These are phyloP conservation scores for Amyelois transitella DNA, from an alignment of 1,140 invertebrate genomes.

Conservation along the genomic window DNA sequence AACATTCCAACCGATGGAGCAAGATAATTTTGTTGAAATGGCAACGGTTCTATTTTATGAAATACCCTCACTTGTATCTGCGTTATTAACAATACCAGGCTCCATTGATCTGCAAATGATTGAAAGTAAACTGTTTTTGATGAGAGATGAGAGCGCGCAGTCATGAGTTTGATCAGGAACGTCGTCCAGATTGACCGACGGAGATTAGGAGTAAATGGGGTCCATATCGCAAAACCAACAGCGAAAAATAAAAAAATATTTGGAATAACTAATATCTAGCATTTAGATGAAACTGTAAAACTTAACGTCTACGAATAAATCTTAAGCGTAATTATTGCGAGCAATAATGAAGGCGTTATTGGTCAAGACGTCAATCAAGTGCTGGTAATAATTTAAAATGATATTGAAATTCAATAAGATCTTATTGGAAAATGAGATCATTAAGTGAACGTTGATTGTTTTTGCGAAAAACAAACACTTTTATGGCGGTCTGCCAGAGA, in stretches of 20 bases:
- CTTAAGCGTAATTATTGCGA: too few relatives aligned
- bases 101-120: neutral
- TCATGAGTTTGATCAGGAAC: neutral
- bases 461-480: neutral
- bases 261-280: neutral
- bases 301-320: neutral
- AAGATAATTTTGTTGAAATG: constrained; percentile 2
- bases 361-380: too few relatives aligned
- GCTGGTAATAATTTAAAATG: too few relatives aligned
- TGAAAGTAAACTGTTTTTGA: too few relatives aligned
- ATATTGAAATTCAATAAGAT: neutral
- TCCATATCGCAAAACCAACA: neutral
- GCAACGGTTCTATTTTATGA: neutral
- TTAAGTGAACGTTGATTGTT: neutral
- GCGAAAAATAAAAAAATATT: neutral
- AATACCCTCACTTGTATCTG: neutral
- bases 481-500: neutral
- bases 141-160: too few relatives aligned
- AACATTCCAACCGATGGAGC: constrained; percentile 1
- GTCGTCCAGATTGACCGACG: neutral
- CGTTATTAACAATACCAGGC: neutral
- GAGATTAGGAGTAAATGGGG: neutral
- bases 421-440: neutral
- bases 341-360: too few relatives aligned
- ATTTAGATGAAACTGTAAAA: neutral